These are phyloP conservation scores for Crypturellus undulatus DNA, from an alignment of 2,113 vertebrate genomes.

Conservation along the genomic window DNA sequence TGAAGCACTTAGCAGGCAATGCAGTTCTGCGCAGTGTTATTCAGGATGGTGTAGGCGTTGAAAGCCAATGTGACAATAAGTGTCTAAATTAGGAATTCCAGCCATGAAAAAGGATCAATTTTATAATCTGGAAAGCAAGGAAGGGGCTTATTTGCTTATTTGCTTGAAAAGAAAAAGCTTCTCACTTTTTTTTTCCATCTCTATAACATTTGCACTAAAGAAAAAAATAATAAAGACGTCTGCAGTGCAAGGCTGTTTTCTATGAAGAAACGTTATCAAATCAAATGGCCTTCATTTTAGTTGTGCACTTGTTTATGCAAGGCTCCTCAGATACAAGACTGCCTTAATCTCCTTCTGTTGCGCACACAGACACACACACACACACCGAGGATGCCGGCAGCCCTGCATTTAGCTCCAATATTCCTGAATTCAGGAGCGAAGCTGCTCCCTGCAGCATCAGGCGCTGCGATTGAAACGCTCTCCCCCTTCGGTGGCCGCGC, in stretches of 20 bases:
- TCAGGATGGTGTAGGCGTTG: slow-evolving; percentile 88
- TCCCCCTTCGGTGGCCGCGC: not conserved
- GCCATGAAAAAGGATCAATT: slow-evolving; percentile 78
- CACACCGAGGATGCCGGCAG: not conserved
- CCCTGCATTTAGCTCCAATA: slow-evolving; percentile 36
- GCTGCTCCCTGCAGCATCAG: slow-evolving; percentile 4
- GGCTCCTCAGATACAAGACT: not conserved
- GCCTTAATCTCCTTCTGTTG: slow-evolving; percentile 7
- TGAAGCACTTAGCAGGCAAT: slow-evolving; percentile 95
- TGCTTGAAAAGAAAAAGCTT: slow-evolving; percentile 42
- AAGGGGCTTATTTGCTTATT: slow-evolving; percentile 23
- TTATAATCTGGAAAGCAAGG: slow-evolving; percentile 71
- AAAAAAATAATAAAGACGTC: slow-evolving; percentile 46
- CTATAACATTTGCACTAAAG: slow-evolving; percentile 32
- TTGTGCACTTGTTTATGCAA: slow-evolving; percentile 16
- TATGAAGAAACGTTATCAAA: slow-evolving; percentile 49
- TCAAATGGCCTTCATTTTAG: slow-evolving; percentile 47
- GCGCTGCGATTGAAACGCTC: slow-evolving; percentile 26
- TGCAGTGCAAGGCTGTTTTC: slow-evolving; percentile 71
- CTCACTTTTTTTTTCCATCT: slow-evolving; percentile 53
- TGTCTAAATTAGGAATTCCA: slow-evolving; percentile 83
- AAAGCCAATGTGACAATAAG: slow-evolving; percentile 84
- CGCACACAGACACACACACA: not conserved
- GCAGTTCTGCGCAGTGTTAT: slow-evolving; percentile 96
- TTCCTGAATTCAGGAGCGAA: slow-evolving; percentile 1